Evolutionary conservation across 2,888 invertebrate species (phyloP), one percentile per base, ranked within the genome.

Genomic region (Hesperia comma): DNA sequence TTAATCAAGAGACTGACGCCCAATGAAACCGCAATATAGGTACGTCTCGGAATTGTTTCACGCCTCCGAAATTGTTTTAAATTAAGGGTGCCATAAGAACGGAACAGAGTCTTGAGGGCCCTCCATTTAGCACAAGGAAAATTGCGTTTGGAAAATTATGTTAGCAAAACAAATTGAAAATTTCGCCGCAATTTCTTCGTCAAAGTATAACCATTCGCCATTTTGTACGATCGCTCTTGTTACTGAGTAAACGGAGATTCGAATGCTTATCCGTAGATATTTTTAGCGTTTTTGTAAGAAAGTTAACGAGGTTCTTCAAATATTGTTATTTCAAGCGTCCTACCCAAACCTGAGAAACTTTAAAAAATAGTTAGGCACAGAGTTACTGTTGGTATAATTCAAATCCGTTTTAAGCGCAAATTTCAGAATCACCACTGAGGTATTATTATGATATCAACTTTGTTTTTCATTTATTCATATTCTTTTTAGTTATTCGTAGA

Each of bases 91-190:
- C 49, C 56, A 51, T 63, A 63, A 63, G 63, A 40, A 56, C 57
- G 56, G 63, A 63, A 57, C 57, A 63, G 63, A 56, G 41, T 57
- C 41, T 41, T 6, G 63, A 56, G 78, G 80, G 79, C 82, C 82
- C 84, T 83, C 82, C 86, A 82, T 79, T 83, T 84, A 81, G 75
- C 82, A 84, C 84, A 83, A 80, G 82, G 79, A 78, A 85, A 86
- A 85, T 86, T 82, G 84, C 80, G 85, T 82, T 76, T 79, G 73
- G 82, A 79, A 88, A 89, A 90, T 89, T 85, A 80, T 79, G 85
- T 89, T 88, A 86, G 81, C 80, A 83, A 85, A 85, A 84, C 80
- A 89, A 89, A 89, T 90, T 89, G 88, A 85, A 86, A 88, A 85
- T 88, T 87, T 87, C 81, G 79, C 79, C 81, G 84, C 87, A 90